Evolutionary conservation across 1,140 invertebrate species (phyloP).

Genomic region (Daktulosphaira vitifoliae): DNA sequence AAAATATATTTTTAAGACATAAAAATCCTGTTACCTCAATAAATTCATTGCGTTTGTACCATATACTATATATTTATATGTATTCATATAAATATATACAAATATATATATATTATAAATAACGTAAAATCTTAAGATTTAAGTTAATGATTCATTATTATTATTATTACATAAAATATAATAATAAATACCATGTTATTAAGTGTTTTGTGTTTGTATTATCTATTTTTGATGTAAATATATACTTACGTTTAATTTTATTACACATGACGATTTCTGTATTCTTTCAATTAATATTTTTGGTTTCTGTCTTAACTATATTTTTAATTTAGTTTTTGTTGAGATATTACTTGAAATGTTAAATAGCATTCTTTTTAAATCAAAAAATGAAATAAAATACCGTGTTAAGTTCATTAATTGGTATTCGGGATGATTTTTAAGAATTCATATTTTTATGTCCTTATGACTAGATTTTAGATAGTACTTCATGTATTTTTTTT

Average conservation of each 20-base stretch:
- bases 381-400: too few relatives aligned
- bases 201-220: constrained; percentile 34
- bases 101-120: constrained; percentile 6
- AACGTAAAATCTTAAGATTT: not conserved
- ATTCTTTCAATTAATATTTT: not conserved
- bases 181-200: constrained; percentile 31
- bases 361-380: too few relatives aligned
- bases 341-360: too few relatives aligned
- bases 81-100: not conserved
- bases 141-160: constrained; percentile 19
- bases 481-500: too few relatives aligned
- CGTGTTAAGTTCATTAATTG: too few relatives aligned
- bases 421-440: too few relatives aligned
- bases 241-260: constrained; percentile 30
- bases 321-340: too few relatives aligned
- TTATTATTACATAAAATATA: constrained; percentile 14
- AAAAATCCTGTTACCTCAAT: constrained; percentile 33
- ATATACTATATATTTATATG: constrained; percentile 15
- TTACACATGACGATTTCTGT: constrained; percentile 24
- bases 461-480: too few relatives aligned
- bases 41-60: constrained; percentile 31
- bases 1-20: constrained; percentile 19
- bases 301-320: too few relatives aligned
- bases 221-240: constrained; percentile 34
- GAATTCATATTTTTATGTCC: too few relatives aligned